These are phyloP conservation scores for Bicyclus anynana DNA, from an alignment of 1,140 invertebrate species.

Conservation along the genomic window DNA sequence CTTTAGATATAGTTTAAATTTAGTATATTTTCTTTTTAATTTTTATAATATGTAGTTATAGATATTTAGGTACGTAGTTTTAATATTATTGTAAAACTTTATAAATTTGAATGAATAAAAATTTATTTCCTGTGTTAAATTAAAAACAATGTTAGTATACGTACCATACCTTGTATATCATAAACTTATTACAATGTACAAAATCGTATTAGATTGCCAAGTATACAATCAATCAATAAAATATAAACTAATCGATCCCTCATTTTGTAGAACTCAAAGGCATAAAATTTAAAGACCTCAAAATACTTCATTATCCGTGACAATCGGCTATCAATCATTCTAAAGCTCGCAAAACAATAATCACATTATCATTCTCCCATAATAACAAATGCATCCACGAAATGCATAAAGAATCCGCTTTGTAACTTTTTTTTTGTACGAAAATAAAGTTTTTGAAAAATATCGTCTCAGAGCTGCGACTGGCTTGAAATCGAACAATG, in stretches of 20 bases:
- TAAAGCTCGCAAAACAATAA: slow-evolving; percentile 74
- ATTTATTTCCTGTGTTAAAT: no score
- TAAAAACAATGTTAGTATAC: no score
- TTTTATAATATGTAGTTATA: no score
- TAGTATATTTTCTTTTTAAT: no score
- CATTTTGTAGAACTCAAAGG: slow-evolving; percentile 41
- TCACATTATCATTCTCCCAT: slow-evolving; percentile 76
- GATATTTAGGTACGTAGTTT: no score
- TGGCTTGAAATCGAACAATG: slow-evolving; percentile 68
- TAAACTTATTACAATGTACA: no score
- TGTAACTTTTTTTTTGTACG: slow-evolving; percentile 51
- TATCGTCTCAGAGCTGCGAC: slow-evolving; percentile 56
- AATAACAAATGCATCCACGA: slow-evolving; percentile 71
- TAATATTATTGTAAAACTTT: no score
- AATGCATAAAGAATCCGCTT: slow-evolving; percentile 74
- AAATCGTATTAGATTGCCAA: background rate
- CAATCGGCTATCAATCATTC: slow-evolving; percentile 72
- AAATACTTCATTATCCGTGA: slow-evolving; percentile 73
- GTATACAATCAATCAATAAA: slow-evolving; percentile 30
- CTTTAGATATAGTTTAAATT: no score
- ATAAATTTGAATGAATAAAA: no score
- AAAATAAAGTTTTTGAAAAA: slow-evolving; percentile 66
- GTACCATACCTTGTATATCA: no score
- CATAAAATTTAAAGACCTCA: slow-evolving; percentile 54
- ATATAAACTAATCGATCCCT: slow-evolving; percentile 32